Conservation (phyloP, 2,888 invertebrate genomes). For the Octodonta nipae region DNA sequence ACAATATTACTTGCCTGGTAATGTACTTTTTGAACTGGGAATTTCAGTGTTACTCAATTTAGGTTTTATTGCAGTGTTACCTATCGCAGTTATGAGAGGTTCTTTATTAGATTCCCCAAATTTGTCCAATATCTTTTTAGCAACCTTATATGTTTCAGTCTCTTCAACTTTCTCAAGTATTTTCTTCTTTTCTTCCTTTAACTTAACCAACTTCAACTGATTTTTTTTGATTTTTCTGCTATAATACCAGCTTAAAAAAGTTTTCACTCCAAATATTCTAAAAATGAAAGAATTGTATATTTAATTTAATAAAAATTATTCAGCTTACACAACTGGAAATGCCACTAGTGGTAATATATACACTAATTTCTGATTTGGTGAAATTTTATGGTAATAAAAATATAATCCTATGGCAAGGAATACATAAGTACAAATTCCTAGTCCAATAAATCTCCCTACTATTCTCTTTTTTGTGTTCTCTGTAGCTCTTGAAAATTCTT, state of each 20-base stretch:
- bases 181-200: constrained; percentile 72
- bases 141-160: constrained; percentile 91
- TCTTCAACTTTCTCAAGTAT: constrained; percentile 93
- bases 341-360: constrained; percentile 67
- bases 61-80: constrained; percentile 6
- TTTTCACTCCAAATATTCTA: constrained; percentile 43
- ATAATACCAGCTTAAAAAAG: constrained; percentile 77
- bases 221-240: constrained; percentile 67
- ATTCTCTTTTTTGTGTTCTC: constrained; percentile 70
- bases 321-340: constrained; percentile 72
- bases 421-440: constrained; percentile 51
- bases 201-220: constrained; percentile 53
- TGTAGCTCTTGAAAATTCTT: constrained; percentile 65
- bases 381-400: constrained; percentile 66
- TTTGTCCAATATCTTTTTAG: constrained; percentile 76
- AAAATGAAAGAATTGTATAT: constrained; percentile 6
- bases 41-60: no score
- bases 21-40: no score
- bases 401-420: constrained; percentile 63
- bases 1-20: no score
- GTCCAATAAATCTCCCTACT: constrained; percentile 57
- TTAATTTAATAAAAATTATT: neutral
- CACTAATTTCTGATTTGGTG: constrained; percentile 57
- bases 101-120: constrained; percentile 55
- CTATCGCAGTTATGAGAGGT: constrained; percentile 9